Evolutionary conservation across 2,888 invertebrate species (phyloP).

Genomic region (Lycia hirtaria): DNA sequence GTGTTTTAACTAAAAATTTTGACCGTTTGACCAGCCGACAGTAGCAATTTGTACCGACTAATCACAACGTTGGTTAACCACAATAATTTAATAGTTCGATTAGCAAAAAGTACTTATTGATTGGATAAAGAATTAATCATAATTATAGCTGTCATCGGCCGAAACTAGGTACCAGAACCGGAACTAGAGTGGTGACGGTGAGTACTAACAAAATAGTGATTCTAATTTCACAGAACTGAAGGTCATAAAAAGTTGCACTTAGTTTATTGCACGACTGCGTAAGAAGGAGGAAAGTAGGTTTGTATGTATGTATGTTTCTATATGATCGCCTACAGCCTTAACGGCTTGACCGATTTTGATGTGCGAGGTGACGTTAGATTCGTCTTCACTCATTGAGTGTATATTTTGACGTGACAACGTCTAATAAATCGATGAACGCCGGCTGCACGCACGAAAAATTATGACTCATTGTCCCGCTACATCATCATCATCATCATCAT

Average conservation of each 20-base stretch:
- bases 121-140: slow-evolving; percentile 19
- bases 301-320: neutral
- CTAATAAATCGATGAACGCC: too few species aligned
- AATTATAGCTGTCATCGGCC: slow-evolving; percentile 12
- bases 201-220: neutral
- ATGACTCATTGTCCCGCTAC: too few species aligned
- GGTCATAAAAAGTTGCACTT: slow-evolving; percentile 1
- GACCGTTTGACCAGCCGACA: neutral
- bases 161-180: slow-evolving; percentile 10
- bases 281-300: neutral
- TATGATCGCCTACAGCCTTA: too few species aligned
- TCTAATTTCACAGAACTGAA: slow-evolving; percentile 1
- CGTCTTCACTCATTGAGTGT: too few species aligned
- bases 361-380: too few species aligned
- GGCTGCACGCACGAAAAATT: too few species aligned
- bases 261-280: neutral
- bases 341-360: too few species aligned
- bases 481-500: too few species aligned
- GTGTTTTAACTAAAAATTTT: slow-evolving; percentile 1
- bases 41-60: slow-evolving; percentile 10
- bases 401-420: too few species aligned
- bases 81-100: slow-evolving; percentile 10
- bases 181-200: slow-evolving; percentile 4
- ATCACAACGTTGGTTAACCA: slow-evolving; percentile 16
- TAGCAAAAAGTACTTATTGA: slow-evolving; percentile 16